Evolutionary conservation across 2,888 invertebrate species (phyloP).

Genomic region (Spicauda simplicius): DNA sequence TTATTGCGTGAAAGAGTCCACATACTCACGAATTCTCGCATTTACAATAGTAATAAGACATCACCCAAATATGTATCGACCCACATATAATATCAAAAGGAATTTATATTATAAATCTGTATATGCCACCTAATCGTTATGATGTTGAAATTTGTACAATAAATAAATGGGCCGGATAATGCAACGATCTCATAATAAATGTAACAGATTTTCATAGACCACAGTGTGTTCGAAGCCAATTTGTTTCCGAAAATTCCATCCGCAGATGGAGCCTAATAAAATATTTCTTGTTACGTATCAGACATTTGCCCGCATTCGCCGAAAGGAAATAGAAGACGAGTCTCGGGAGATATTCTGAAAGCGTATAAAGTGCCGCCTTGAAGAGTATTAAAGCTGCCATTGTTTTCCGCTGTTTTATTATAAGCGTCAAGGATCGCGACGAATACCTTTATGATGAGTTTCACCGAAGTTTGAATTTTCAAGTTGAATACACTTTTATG

Average conservation of each 20-base stretch:
- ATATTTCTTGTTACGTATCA: constrained; percentile 37
- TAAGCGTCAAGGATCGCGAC: constrained; percentile 11
- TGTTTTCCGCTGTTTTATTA: constrained; percentile 24
- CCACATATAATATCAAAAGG: no score
- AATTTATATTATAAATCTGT: no score
- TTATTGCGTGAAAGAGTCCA: no score
- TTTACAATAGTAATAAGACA: no score
- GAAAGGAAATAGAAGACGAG: constrained; percentile 30
- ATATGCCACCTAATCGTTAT: no score
- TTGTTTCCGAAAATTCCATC: constrained; percentile 34
- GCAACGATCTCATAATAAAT: constrained; percentile 1
- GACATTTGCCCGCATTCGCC: constrained; percentile 32
- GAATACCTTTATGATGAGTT: neutral
- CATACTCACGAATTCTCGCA: no score
- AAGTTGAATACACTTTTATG: no score
- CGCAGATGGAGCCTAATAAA: constrained; percentile 36
- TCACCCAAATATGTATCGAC: no score
- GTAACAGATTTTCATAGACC: constrained; percentile 20
- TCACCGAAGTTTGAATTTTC: neutral
- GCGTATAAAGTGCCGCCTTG: constrained; percentile 29
- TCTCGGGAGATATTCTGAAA: constrained; percentile 33
- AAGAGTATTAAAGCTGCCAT: constrained; percentile 25
- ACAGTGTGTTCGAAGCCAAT: constrained; percentile 27
- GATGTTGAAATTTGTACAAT: neutral
- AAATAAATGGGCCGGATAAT: neutral